These are phyloP conservation scores for Rousettus madagascariensis DNA, from an alignment of 2,797 vertebrate species.

Conservation along the genomic window DNA sequence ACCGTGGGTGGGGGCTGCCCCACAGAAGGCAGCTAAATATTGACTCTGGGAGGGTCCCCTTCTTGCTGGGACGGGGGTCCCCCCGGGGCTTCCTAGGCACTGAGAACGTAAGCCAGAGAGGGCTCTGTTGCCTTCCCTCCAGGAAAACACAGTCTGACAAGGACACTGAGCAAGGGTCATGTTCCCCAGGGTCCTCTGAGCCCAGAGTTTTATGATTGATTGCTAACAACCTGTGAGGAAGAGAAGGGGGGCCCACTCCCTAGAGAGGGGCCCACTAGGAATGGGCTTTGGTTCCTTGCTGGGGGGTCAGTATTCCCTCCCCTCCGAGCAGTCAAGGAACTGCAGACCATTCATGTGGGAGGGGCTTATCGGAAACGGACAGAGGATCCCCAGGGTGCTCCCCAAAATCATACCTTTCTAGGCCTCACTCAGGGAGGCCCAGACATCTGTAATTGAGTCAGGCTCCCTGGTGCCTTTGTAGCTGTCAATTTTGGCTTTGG, in stretches of 20 bases:
- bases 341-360: fast-evolving
- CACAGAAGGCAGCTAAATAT: neutral
- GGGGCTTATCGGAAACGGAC: neutral
- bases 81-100: neutral
- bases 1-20: neutral
- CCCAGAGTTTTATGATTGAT: neutral
- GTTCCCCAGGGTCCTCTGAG: neutral
- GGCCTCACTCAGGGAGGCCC: neutral
- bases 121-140: neutral
- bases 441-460: neutral
- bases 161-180: neutral
- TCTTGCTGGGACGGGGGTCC: neutral
- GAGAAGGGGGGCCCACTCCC: neutral
- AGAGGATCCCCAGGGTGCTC: neutral
- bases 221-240: neutral
- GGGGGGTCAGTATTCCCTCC: no score
- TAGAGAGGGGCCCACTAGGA: neutral
- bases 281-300: neutral
- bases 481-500: neutral
- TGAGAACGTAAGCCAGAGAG: neutral
- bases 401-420: neutral
- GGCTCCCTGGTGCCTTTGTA: neutral
- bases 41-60: neutral
- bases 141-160: slow-evolving; percentile 9
- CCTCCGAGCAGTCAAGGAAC: neutral